Base-by-base conservation (phyloP, 2,888 invertebrate species). In the Cheilosia variabilis region DNA sequence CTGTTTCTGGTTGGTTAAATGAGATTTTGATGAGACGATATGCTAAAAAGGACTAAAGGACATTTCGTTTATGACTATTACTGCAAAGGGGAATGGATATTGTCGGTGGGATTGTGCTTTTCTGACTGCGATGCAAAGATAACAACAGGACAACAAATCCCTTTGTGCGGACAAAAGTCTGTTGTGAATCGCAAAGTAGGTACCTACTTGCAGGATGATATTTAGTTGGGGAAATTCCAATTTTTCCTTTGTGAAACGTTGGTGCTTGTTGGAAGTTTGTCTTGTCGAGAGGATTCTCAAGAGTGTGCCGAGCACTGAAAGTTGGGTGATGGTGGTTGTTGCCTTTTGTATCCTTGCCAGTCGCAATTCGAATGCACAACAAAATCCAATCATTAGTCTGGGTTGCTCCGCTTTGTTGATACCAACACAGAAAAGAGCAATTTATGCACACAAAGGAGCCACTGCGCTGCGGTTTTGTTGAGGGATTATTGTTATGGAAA, bases 21-120 rank as follows among this genome's bases (percentile, higher is more conserved):
- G 60, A 60, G 60, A 52, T 72, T 72, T 43, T 72, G 52, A 72
- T 60, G 37, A 52, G 41, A 50, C 19, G 41, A 50, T 52, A 71
- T 50, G 69, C 24, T 22, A 60, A 71, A 27, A 37, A 31, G 37
- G 43, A 60, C 24, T n/a, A n/a, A 60, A 60, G 60, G 43, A 43
- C 45, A n/a, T 45, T 53, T 41, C 53, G 53, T 41, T 66, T 66
- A 66, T 41, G 52, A 66, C 43, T 53, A 37, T 66, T 52, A 66
- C 52, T 66, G 37, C 3, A 22, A 22, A 22, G 2, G 22, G 22
- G 22, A 2, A 2, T 22, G n/a, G 41, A n/a, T 17, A 31, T 58
- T 22, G 60, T 7, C 27, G 5, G 31, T 27, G 27, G 15, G 41
- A 10, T 1, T 50, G 24, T 47, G 19, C 24, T 10, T 52, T 47